Conservation (phyloP, 2,797 vertebrate species). For the Pseudocheirus occidentalis region DNA sequence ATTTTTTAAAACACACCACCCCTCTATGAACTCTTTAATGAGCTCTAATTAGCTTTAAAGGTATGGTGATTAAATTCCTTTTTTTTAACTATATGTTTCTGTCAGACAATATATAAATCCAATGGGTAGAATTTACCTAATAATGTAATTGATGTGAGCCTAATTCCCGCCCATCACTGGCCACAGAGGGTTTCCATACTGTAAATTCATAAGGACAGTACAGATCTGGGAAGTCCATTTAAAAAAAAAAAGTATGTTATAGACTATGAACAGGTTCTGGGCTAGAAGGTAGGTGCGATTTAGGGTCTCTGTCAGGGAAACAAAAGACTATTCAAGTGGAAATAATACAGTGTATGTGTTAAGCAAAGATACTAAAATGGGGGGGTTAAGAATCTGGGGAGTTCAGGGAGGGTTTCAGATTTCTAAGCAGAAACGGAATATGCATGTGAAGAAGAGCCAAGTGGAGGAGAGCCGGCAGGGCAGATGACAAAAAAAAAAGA, state of each 20-base stretch:
- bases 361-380: constrained; percentile 41
- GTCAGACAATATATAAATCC: constrained; percentile 56
- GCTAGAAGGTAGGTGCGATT: constrained; percentile 5
- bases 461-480: background rate
- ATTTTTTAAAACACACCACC: constrained; percentile 72
- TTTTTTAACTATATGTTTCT: constrained; percentile 52
- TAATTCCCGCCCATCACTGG: background rate
- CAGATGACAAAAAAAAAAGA: background rate
- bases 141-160: constrained; percentile 56
- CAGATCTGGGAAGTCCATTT: background rate
- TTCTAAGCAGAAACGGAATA: constrained; percentile 17
- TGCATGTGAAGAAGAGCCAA: background rate
- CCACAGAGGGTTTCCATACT: constrained; percentile 13
- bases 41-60: constrained; percentile 71
- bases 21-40: constrained; percentile 63
- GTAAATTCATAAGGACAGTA: background rate
- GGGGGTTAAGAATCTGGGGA: background rate
- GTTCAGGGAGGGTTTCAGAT: background rate
- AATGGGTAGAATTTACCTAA: constrained; percentile 49
- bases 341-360: constrained; percentile 9
- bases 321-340: constrained; percentile 22
- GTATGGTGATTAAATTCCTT: constrained; percentile 22
- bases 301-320: background rate
- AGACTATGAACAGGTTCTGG: constrained; percentile 16
- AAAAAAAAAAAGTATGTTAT: background rate